These are phyloP conservation scores for Calephelis nemesis DNA, from an alignment of 1,140 invertebrate genomes.

Conservation along the genomic window DNA sequence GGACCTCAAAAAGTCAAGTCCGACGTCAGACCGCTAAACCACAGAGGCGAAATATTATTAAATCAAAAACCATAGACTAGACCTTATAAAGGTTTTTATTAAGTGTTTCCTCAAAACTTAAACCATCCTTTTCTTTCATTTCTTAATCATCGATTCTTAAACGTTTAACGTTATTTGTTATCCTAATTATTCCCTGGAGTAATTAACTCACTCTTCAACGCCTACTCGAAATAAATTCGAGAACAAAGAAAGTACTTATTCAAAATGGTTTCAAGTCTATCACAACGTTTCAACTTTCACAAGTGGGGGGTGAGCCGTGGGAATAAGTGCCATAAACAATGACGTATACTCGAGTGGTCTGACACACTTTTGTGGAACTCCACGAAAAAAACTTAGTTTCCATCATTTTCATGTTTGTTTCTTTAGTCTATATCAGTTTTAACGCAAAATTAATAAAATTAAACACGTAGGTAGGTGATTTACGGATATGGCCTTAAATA, in stretches of 20 bases:
- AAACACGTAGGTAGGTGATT: no score
- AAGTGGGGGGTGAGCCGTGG: slow-evolving; percentile 12
- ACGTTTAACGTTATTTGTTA: neutral
- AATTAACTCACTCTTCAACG: slow-evolving; percentile 10
- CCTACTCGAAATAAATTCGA: slow-evolving; percentile 1
- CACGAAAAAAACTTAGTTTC: slow-evolving; percentile 12
- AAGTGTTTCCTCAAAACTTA: no score
- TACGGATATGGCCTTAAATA: no score
- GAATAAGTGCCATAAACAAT: slow-evolving; percentile 19
- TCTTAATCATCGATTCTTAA: no score
- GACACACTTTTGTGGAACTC: slow-evolving; percentile 21
- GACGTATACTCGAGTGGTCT: slow-evolving; percentile 21
- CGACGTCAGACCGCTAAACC: no score
- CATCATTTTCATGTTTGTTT: slow-evolving; percentile 2
- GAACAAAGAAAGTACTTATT: slow-evolving; percentile 18
- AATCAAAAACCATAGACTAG: no score
- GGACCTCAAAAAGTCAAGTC: no score
- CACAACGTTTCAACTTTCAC: slow-evolving; percentile 18
- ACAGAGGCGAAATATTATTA: no score
- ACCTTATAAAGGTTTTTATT: no score
- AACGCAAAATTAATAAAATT: no score
- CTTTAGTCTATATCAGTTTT: neutral
- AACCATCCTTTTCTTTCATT: no score
- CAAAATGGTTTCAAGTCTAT: slow-evolving; percentile 16
- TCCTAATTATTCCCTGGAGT: neutral